Evolutionary conservation across 2,113 vertebrate genomes (phyloP).

Genomic region (Cariama cristata): DNA sequence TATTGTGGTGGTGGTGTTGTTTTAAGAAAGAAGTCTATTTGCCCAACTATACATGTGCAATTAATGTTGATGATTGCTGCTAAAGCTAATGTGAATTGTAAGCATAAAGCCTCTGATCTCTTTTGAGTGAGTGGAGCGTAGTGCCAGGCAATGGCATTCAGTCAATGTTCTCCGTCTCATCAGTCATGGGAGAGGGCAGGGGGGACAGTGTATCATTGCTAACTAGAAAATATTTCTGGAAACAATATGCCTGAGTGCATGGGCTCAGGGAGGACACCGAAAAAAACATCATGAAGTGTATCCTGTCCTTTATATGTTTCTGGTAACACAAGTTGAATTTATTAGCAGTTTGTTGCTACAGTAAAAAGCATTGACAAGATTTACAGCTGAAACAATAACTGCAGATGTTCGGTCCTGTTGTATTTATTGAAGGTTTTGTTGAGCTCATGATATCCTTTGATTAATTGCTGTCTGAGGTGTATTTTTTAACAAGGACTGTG

Average conservation of each 20-base stretch:
- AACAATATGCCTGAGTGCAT: constrained; percentile 17
- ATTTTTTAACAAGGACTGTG: constrained; percentile 70
- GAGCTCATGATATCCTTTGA: constrained; percentile 74
- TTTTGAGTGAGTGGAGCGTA: neutral
- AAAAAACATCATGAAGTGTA: constrained; percentile 40
- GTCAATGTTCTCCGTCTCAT: neutral
- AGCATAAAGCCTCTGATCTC: neutral
- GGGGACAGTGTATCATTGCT: neutral
- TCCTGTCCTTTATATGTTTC: constrained; percentile 23
- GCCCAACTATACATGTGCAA: neutral
- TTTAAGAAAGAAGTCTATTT: neutral
- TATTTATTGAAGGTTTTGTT: constrained; percentile 70
- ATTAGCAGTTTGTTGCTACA: constrained; percentile 63
- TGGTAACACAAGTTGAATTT: constrained; percentile 57
- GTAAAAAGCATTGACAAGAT: constrained; percentile 69
- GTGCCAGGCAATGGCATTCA: neutral
- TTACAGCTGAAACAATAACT: constrained; percentile 60
- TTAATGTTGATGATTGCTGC: constrained; percentile 4
- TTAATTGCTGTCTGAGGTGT: constrained; percentile 65
- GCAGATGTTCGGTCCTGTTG: constrained; percentile 24
- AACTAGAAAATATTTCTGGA: constrained; percentile 34
- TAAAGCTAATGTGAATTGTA: neutral
- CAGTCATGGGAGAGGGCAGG: neutral
- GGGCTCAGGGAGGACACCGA: constrained; percentile 7
- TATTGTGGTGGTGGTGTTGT: neutral